Evolutionary conservation across 1,140 invertebrate genomes (phyloP), one percentile per base, ranked within the genome.

Genomic region (Drosophila ironensis): DNA sequence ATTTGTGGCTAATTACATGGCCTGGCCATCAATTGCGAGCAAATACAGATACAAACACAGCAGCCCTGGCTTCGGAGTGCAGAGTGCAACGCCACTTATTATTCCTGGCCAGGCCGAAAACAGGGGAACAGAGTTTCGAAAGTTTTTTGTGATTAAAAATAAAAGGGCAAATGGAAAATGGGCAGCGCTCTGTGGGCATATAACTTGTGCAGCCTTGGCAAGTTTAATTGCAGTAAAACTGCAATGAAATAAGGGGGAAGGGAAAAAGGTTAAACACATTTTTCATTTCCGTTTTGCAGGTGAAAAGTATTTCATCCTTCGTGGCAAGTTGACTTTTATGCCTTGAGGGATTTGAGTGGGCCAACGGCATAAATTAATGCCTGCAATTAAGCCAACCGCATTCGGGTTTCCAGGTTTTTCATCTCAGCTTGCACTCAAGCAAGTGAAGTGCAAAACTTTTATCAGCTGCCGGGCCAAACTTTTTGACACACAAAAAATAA

Each of bases 91-190:
- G 40, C 44, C 47, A 20, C 35, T 60, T 46, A 66, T 38, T 50
- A 38, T 53, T 46, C 52, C 27, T 44, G 56, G 37, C 68, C 28
- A 48, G 47, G 38, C 24, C 47, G 8, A 22, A 20, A 59, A 54
- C 52, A 19, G 17, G 5, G 20, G 57, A 12, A 30, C 46, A 54
- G 45, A 28, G 8, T 41, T n/a, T n/a, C 38, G 35, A 71, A 71
- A 73, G 80, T 84, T 84, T 86, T 84, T 86, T 84, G 86, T 84
- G 86, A 84, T 86, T 86, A 86, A 74, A 84, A 84, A 63, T 47
- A 16, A 14, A n/a, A 28, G 9, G 12, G 2, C 12, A 7, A 16
- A 37, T 12, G 19, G 19, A 46, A 59, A 54, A 19, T 35, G 35
- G 6, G 16, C 33, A 14, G 24, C 51, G 50, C 38, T 28, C 19